Percentiles rank a stretch among this genome's conserved stretches.
Conservation (phyloP, 1,140 invertebrate genomes). For the Drosophila nigrodunni region DNA sequence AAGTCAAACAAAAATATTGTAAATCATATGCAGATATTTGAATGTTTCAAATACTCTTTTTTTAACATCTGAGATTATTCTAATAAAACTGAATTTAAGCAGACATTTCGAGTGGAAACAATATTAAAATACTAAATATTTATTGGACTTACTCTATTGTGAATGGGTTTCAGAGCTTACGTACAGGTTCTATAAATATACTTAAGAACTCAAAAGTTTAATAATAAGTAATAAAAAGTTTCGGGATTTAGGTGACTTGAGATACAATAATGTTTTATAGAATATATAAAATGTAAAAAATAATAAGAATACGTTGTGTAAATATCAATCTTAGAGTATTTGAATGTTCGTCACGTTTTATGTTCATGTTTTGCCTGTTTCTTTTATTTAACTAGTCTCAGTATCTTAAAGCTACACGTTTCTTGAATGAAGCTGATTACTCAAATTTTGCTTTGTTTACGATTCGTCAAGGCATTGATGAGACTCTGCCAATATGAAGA, state of each 20-base stretch:
- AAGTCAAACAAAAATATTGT: constrained; percentile 24
- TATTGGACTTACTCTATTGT: constrained; percentile 1
- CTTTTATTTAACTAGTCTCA: constrained; percentile 48
- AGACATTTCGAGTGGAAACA: not conserved
- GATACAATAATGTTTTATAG: too few species aligned
- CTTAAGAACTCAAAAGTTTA: not conserved
- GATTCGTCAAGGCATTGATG: constrained; percentile 79
- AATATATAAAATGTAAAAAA: not conserved
- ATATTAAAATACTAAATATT: constrained; percentile 2
- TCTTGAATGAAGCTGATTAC: constrained; percentile 81
- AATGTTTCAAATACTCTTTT: constrained; percentile 33
- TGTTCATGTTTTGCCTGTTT: constrained; percentile 26
- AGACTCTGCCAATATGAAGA: constrained; percentile 21
- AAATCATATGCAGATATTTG: not conserved
- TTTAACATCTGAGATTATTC: constrained; percentile 2
- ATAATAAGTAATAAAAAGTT: too few species aligned
- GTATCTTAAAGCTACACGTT: constrained; percentile 69
- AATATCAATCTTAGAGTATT: constrained; percentile 39
- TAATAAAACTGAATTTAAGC: not conserved
- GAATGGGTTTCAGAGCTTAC: not conserved
- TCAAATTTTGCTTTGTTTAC: constrained; percentile 81
- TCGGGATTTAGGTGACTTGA: too few species aligned
- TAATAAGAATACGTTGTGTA: too few species aligned
- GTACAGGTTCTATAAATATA: not conserved
- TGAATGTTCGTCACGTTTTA: constrained; percentile 15